Evolutionary conservation across 2,113 vertebrate species (phyloP).

Genomic region (Cyprinus carpio): DNA sequence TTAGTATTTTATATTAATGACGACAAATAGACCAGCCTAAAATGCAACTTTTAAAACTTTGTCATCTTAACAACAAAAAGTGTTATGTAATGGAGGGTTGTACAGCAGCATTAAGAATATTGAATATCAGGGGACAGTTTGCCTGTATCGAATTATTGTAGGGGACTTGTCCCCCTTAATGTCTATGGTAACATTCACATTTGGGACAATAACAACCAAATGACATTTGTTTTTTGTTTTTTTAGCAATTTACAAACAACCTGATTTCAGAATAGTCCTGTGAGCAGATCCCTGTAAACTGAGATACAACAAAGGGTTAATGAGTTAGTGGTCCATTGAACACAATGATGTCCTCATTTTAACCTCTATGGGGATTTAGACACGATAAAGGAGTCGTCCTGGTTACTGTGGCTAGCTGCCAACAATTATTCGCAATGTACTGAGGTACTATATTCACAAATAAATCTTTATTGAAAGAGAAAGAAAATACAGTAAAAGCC

Average conservation of each 20-base stretch:
- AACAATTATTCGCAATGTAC: constrained; percentile 52
- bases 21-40: too few species aligned
- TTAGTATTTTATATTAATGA: too few species aligned
- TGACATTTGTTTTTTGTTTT: background rate
- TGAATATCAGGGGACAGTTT: too few species aligned
- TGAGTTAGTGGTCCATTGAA: constrained; percentile 55
- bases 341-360: constrained; percentile 59
- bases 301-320: constrained; percentile 44
- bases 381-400: constrained; percentile 53
- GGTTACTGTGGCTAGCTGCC: constrained; percentile 54
- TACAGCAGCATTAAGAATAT: too few species aligned
- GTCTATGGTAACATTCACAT: background rate
- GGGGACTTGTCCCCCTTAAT: background rate
- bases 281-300: background rate
- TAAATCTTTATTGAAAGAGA: background rate
- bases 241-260: background rate
- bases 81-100: too few species aligned
- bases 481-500: background rate
- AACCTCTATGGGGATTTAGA: constrained; percentile 52
- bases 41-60: too few species aligned
- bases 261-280: background rate
- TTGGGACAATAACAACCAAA: background rate
- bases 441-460: constrained; percentile 5
- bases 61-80: too few species aligned
- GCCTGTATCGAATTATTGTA: background rate